Percentiles rank a stretch among this genome's conserved stretches.
Conservation (phyloP, 2,797 vertebrate species). For the Acrossocheilus fasciatus region DNA sequence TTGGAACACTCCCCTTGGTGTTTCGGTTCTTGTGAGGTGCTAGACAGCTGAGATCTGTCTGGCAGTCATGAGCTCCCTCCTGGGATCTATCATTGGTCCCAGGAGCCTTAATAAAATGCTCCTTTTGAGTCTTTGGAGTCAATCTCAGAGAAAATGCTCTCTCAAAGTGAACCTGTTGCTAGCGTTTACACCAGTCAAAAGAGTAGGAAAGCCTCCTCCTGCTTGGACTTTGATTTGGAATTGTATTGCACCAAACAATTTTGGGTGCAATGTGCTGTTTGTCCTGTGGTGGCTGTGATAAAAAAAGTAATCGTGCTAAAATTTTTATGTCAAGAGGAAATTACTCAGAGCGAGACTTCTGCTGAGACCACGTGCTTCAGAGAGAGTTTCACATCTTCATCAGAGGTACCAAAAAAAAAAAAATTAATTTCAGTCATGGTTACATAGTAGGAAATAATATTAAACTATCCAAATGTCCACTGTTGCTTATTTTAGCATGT, state of each 20-base stretch:
- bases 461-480: neutral
- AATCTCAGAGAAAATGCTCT: too few species aligned
- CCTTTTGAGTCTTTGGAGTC: neutral
- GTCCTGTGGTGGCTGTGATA: neutral
- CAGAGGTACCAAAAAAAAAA: neutral
- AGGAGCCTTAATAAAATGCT: neutral
- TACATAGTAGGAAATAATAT: neutral
- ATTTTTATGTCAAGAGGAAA: neutral
- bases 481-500: neutral
- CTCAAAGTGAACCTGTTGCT: too few species aligned
- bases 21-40: neutral
- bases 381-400: neutral
- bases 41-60: neutral
- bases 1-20: neutral
- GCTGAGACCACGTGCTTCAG: neutral
- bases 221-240: too few species aligned
- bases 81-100: neutral
- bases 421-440: neutral
- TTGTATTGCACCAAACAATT: too few species aligned
- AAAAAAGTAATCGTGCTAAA: neutral
- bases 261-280: neutral
- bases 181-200: neutral
- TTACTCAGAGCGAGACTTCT: neutral
- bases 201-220: neutral
- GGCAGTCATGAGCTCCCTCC: neutral